Conservation (phyloP, 1,140 invertebrate genomes). For the Bombus superbus region DNA sequence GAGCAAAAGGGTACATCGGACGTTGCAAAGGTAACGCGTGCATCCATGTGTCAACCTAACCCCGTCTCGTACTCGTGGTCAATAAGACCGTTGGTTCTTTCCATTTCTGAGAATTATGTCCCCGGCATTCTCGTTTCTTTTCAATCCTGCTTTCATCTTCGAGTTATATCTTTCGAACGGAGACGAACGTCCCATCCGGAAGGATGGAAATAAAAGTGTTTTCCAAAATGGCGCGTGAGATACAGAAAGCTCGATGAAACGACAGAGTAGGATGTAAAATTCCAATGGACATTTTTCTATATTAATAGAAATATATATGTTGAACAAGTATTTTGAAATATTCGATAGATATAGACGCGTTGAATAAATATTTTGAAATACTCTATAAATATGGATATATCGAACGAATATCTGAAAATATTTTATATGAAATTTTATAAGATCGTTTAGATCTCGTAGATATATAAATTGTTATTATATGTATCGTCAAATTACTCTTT, state of each 20-base stretch:
- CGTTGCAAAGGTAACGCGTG: conserved; percentile 23
- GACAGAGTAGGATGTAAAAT: not conserved
- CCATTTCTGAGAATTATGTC: conserved; percentile 60
- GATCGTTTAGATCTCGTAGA: not conserved
- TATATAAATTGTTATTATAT: not conserved
- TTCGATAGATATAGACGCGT: no score
- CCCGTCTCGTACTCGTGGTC: conserved; percentile 44
- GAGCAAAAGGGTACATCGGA: conserved; percentile 45
- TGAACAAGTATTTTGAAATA: no score
- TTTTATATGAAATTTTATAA: no score
- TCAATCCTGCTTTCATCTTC: conserved; percentile 45
- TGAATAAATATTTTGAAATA: no score
- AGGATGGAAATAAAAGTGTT: conserved; percentile 8
- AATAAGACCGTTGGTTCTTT: conserved; percentile 52
- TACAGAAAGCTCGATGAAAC: not conserved
- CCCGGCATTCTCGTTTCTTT: conserved; percentile 43
- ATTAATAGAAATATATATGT: not conserved
- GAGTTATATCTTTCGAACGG: conserved; percentile 23
- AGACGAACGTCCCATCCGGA: not conserved
- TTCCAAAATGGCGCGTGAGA: not conserved
- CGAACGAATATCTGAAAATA: no score
- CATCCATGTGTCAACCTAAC: conserved; percentile 40
- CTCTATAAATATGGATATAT: no score
- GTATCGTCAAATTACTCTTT: not conserved
- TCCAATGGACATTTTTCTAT: no score